Evolutionary conservation across 1,140 invertebrate genomes (phyloP).

Genomic region (Tetraneura akinire): DNA sequence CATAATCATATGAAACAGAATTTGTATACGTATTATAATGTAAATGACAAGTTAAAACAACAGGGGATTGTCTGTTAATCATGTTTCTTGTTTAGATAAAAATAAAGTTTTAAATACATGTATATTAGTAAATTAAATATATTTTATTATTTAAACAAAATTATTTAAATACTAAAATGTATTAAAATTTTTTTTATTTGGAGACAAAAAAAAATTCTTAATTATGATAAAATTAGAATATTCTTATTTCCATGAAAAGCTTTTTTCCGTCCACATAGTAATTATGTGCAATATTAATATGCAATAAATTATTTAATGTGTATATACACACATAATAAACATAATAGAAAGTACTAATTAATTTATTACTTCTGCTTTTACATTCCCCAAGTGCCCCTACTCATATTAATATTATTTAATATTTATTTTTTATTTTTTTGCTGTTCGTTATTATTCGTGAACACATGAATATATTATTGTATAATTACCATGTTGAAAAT

Average conservation of each 20-base stretch:
- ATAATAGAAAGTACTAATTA: constrained; percentile 16
- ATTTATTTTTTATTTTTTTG: constrained; percentile 6
- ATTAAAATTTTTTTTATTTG: constrained; percentile 14
- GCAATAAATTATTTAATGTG: constrained; percentile 37
- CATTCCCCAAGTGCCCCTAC: constrained; percentile 28
- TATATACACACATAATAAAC: neutral
- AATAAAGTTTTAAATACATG: constrained; percentile 11
- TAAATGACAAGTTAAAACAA: neutral
- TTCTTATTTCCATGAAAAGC: constrained; percentile 34
- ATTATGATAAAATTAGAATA: constrained; percentile 34
- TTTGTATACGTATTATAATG: constrained; percentile 12
- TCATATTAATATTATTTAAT: neutral
- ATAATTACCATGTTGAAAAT: constrained; percentile 42
- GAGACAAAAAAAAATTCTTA: neutral
- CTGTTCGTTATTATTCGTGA: constrained; percentile 5
- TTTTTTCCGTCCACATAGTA: constrained; percentile 46
- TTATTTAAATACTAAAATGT: neutral
- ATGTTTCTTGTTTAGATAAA: constrained; percentile 28
- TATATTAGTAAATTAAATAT: constrained; percentile 41
- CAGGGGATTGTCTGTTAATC: neutral
- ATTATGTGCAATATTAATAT: constrained; percentile 49
- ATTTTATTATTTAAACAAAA: constrained; percentile 15
- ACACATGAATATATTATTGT: neutral
- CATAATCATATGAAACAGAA: neutral
- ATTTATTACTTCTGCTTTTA: constrained; percentile 43